A percentile compares a stretch with the other conserved stretches of the same genome.
Evolutionary conservation across 2,797 vertebrate genomes (phyloP).

Genomic region (Megalops cyprinoides): DNA sequence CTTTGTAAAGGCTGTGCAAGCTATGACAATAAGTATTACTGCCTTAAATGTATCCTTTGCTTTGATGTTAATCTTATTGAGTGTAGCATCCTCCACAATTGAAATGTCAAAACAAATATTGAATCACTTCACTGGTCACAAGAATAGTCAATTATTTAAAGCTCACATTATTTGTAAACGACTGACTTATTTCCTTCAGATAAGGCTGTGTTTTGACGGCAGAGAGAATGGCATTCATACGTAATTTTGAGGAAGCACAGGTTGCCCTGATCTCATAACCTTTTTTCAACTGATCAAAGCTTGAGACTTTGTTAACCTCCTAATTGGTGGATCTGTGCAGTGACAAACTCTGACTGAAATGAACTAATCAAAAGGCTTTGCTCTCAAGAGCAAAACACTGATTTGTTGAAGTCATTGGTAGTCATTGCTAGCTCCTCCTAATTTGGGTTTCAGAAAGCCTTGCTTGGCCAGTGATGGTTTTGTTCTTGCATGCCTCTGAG

Average conservation of each 20-base stretch:
- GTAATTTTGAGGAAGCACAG: background rate
- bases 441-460: conserved; percentile 8
- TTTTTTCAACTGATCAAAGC: background rate
- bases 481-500: conserved; percentile 25
- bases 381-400: background rate
- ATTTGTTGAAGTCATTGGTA: background rate
- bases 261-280: background rate
- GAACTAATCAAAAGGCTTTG: background rate
- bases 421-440: background rate
- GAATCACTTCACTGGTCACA: too few relatives aligned
- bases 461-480: conserved; percentile 10
- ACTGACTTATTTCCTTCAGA: too few relatives aligned
- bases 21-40: too few relatives aligned
- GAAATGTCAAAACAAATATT: too few relatives aligned
- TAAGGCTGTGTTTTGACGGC: too few relatives aligned
- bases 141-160: too few relatives aligned
- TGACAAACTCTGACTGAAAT: background rate
- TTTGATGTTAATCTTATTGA: too few relatives aligned
- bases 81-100: too few relatives aligned
- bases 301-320: too few relatives aligned
- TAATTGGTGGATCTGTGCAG: background rate
- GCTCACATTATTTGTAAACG: too few relatives aligned
- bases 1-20: too few relatives aligned
- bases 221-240: background rate
- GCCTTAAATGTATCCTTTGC: too few relatives aligned